Conservation (phyloP, 1,140 invertebrate genomes). For the Cydia fagiglandana region DNA sequence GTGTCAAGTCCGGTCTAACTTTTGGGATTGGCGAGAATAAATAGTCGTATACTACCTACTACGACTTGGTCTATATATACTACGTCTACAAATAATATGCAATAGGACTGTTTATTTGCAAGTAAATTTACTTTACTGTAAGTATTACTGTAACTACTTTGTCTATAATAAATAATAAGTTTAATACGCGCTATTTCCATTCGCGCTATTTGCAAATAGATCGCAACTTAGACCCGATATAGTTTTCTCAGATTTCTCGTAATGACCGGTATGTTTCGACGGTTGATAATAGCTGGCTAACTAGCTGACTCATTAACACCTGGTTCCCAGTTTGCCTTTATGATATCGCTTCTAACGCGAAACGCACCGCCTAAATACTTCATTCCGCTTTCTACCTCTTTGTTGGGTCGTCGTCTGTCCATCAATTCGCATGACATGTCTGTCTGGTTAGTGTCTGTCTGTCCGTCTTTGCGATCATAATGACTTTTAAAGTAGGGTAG, state of each 20-base stretch:
- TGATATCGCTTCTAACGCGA: slow-evolving; percentile 12
- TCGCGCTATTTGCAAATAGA: background rate
- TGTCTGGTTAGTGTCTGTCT: slow-evolving; percentile 7
- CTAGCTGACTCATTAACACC: slow-evolving; percentile 24
- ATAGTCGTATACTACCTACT: too few relatives aligned
- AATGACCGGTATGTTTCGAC: background rate
- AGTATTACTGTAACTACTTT: too few relatives aligned
- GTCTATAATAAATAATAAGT: too few relatives aligned
- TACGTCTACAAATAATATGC: too few relatives aligned
- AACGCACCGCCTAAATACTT: slow-evolving; percentile 16
- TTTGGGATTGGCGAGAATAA: too few relatives aligned
- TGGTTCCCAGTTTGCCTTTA: slow-evolving; percentile 19
- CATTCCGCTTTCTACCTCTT: slow-evolving; percentile 28
- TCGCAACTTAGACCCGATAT: background rate
- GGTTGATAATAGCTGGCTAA: background rate
- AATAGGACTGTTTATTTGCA: too few relatives aligned
- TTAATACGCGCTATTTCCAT: too few relatives aligned
- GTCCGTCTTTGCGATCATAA: background rate
- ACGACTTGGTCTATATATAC: too few relatives aligned
- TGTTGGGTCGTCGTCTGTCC: slow-evolving; percentile 23
- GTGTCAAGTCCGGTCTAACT: too few relatives aligned
- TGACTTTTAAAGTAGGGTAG: background rate
- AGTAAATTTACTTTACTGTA: too few relatives aligned
- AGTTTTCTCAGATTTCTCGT: background rate
- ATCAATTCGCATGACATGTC: slow-evolving; percentile 24